Evolutionary conservation across 2,888 invertebrate genomes (phyloP).

Genomic region (Cistogaster globosa): DNA sequence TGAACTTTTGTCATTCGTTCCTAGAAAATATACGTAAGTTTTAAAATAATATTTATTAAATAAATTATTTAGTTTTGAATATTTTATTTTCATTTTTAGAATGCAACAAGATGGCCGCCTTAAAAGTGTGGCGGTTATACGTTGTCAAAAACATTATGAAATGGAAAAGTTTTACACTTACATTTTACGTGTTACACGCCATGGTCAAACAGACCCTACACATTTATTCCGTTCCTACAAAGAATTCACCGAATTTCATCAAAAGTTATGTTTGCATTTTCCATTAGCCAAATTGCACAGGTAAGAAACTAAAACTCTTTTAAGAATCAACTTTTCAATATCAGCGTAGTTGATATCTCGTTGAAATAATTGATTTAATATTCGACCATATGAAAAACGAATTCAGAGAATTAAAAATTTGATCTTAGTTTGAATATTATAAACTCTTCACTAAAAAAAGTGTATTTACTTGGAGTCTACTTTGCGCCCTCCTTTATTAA

Average conservation of each 20-base stretch:
- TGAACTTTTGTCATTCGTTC: slow-evolving; percentile 95
- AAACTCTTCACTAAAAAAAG: no score
- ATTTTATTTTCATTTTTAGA: slow-evolving; percentile 82
- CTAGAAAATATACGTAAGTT: slow-evolving; percentile 95
- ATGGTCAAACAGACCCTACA: slow-evolving; percentile 92
- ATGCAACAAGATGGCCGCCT: slow-evolving; percentile 95
- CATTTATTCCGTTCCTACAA: slow-evolving; percentile 97
- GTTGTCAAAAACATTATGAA: slow-evolving; percentile 97
- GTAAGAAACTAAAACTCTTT: slow-evolving; percentile 84
- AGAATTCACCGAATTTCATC: slow-evolving; percentile 98
- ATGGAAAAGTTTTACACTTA: slow-evolving; percentile 99
- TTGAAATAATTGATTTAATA: no score
- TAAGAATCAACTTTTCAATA: no score
- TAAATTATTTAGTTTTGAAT: not conserved
- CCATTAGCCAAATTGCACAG: slow-evolving; percentile 95
- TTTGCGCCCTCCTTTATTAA: no score
- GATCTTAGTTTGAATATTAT: no score
- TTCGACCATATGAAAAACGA: no score
- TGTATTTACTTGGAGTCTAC: no score
- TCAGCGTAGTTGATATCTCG: no score
- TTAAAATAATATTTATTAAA: no score
- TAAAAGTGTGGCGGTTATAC: slow-evolving; percentile 91
- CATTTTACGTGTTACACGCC: slow-evolving; percentile 91
- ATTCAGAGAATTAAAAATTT: no score
- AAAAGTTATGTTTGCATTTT: slow-evolving; percentile 95